phyloP scores from a whole-genome alignment of 2,797 vertebrate genomes.

The Sternarchorhynchus goeldii region DNA sequence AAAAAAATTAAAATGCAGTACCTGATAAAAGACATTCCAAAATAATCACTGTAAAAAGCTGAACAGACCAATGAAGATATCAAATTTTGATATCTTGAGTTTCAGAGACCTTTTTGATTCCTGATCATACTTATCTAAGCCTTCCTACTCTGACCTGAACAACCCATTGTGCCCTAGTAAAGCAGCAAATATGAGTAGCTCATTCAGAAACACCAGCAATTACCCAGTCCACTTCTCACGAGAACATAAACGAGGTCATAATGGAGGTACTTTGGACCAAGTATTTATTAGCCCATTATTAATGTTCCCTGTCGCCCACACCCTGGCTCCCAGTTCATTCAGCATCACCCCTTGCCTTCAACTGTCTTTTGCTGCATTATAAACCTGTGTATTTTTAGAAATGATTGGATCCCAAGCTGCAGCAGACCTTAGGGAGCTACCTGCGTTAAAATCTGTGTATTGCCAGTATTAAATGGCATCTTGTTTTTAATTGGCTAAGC shows the following conservation, averaged over 20 bases:
- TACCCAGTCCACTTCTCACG: conserved; percentile 34
- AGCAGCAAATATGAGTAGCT: conserved; percentile 38
- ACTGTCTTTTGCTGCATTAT: conserved; percentile 55
- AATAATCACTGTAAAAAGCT: conserved; percentile 17
- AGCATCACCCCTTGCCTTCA: conserved; percentile 53
- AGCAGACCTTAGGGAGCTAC: conserved; percentile 56
- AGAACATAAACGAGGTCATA: conserved; percentile 53
- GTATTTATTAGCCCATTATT: conserved; percentile 66
- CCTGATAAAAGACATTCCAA: background rate
- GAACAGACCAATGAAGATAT: conserved; percentile 8
- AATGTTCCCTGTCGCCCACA: conserved; percentile 56
- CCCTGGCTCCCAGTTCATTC: conserved; percentile 43
- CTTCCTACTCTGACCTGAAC: conserved; percentile 30
- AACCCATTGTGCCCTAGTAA: background rate
- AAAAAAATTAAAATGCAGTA: conserved; percentile 18
- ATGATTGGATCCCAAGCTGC: conserved; percentile 64
- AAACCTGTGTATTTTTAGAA: conserved; percentile 69
- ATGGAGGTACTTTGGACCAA: conserved; percentile 50
- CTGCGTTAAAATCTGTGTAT: conserved; percentile 54
- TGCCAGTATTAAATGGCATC: conserved; percentile 54
- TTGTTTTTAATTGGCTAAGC: conserved; percentile 55
- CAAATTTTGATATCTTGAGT: background rate
- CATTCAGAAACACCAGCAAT: conserved; percentile 47
- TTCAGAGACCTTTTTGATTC: conserved; percentile 4
- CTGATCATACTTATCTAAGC: background rate